phyloP scores from a whole-genome alignment of 1,140 invertebrate genomes.

The Anthonomus grandis region DNA sequence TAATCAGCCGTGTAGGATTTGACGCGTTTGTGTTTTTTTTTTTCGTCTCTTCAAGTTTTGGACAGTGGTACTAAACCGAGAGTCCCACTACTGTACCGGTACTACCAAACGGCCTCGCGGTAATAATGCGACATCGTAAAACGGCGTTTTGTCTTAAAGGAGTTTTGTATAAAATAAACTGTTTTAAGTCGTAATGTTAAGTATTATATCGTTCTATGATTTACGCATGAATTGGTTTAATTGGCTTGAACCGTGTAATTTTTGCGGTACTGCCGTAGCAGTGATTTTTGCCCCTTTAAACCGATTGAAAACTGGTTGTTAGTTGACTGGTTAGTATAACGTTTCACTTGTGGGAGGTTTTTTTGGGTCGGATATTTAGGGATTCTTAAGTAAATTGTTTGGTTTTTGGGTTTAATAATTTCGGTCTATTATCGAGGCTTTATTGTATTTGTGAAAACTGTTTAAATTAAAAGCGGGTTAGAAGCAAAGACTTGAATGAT shows the following conservation, averaged over 20 bases:
- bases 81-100: conserved; percentile 18
- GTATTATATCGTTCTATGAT: conserved; percentile 41
- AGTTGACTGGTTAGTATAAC: too few relatives aligned
- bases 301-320: too few relatives aligned
- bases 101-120: conserved; percentile 10
- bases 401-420: too few relatives aligned
- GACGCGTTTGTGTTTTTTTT: conserved; percentile 13
- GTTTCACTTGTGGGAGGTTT: too few relatives aligned
- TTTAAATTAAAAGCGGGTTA: too few relatives aligned
- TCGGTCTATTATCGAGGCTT: too few relatives aligned
- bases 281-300: conserved; percentile 11
- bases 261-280: conserved; percentile 27
- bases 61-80: conserved; percentile 1
- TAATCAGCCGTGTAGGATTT: conserved; percentile 13
- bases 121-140: conserved; percentile 9
- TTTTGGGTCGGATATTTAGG: too few relatives aligned
- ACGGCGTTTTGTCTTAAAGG: conserved; percentile 25
- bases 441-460: too few relatives aligned
- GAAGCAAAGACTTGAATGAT: too few relatives aligned
- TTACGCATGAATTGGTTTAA: conserved; percentile 41
- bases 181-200: conserved; percentile 38
- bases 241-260: conserved; percentile 32
- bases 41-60: too few relatives aligned
- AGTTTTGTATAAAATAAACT: conserved; percentile 33
- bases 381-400: too few relatives aligned